These are phyloP conservation scores for Pocota personata DNA, from an alignment of 2,888 invertebrate species.

Conservation along the genomic window DNA sequence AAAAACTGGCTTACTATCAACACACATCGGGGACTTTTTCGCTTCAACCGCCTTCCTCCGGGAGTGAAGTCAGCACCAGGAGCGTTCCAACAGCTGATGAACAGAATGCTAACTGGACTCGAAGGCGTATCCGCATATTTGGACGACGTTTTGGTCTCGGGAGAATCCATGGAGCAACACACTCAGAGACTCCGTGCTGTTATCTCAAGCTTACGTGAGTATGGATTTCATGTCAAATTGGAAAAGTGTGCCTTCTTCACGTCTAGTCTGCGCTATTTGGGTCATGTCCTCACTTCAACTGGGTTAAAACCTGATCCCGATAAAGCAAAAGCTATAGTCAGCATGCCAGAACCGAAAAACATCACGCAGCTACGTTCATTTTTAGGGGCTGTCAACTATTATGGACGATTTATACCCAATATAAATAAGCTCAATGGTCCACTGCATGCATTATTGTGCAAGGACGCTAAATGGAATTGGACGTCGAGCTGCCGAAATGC, in stretches of 20 bases:
- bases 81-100: conserved; percentile 70
- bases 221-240: conserved; percentile 53
- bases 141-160: not conserved
- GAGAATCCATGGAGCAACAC: not conserved
- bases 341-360: conserved; percentile 56
- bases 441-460: not conserved
- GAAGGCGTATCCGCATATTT: conserved; percentile 35
- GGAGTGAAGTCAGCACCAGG: conserved; percentile 57
- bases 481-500: not conserved
- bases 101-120: conserved; percentile 51
- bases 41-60: conserved; percentile 25
- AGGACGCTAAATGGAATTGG: conserved; percentile 9
- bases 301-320: conserved; percentile 57
- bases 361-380: conserved; percentile 55
- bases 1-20: conserved; percentile 54
- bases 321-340: conserved; percentile 42
- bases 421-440: conserved; percentile 26
- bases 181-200: conserved; percentile 29
- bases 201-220: conserved; percentile 47
- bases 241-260: conserved; percentile 67
- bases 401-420: conserved; percentile 51
- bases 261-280: conserved; percentile 52
- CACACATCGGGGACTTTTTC: conserved; percentile 43
- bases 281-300: conserved; percentile 35
- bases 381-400: conserved; percentile 57